These are phyloP conservation scores for Lepidurus apus DNA, from an alignment of 1,140 invertebrate species.

Conservation along the genomic window DNA sequence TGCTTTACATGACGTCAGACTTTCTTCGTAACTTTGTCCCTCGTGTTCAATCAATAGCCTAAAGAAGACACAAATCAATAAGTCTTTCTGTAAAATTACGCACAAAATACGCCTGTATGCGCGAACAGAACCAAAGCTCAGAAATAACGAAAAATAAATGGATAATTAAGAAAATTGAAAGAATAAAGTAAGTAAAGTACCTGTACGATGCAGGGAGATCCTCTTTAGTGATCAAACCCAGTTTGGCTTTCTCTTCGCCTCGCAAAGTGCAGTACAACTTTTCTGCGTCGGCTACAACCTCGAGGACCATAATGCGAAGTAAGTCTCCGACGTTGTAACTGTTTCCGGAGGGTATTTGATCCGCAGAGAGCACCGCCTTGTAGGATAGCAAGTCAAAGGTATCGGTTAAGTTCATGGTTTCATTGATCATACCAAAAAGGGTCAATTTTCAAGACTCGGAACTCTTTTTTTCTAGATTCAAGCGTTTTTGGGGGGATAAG, in stretches of 20 bases:
- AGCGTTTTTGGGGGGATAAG: neutral
- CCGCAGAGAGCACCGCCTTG: slow-evolving; percentile 16
- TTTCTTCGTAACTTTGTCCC: slow-evolving; percentile 68
- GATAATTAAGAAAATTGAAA: neutral
- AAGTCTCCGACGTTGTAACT: slow-evolving; percentile 51
- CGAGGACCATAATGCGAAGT: slow-evolving; percentile 79
- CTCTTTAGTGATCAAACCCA: slow-evolving; percentile 75
- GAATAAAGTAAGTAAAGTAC: slow-evolving; percentile 55
- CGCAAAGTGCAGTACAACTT: slow-evolving; percentile 83
- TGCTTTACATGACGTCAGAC: slow-evolving; percentile 73
- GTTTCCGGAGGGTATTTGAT: slow-evolving; percentile 8
- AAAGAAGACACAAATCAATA: slow-evolving; percentile 28
- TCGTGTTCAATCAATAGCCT: slow-evolving; percentile 41
- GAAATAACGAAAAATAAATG: neutral
- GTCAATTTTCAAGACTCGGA: neutral
- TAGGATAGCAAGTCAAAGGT: neutral
- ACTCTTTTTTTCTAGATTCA: neutral
- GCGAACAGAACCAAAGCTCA: neutral
- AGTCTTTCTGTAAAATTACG: neutral
- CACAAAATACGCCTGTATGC: neutral
- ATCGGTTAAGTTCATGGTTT: neutral
- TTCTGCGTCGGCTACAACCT: slow-evolving; percentile 76
- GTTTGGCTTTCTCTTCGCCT: slow-evolving; percentile 49
- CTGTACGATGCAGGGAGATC: slow-evolving; percentile 81
- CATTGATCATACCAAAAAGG: neutral